These are phyloP conservation scores for Darevskia nairensis DNA, from an alignment of 2,797 vertebrate species.

Conservation along the genomic window DNA sequence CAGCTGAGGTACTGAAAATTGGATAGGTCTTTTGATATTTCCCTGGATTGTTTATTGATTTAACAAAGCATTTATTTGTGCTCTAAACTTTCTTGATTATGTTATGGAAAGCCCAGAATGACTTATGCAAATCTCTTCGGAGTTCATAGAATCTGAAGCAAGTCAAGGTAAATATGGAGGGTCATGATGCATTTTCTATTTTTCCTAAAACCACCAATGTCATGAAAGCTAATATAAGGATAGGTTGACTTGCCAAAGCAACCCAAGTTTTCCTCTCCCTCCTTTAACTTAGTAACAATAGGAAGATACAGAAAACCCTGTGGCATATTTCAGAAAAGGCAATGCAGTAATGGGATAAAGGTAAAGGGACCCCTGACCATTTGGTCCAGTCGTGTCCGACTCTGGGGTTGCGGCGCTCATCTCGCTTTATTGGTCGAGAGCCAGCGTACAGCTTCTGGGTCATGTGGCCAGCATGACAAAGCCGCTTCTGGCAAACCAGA, in stretches of 20 bases:
- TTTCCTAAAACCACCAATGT: neutral
- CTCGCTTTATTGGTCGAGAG: no score
- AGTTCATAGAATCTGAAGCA: constrained; percentile 28
- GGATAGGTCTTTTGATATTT: neutral
- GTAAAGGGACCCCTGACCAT: no score
- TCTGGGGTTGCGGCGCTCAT: no score
- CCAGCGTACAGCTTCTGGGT: no score
- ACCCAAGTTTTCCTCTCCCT: neutral
- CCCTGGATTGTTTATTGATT: constrained; percentile 24
- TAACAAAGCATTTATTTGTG: neutral
- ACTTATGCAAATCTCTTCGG: neutral
- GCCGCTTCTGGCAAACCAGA: no score
- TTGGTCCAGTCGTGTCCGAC: no score
- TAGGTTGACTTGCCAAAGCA: neutral
- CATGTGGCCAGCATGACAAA: no score
- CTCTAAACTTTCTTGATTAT: neutral
- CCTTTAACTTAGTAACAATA: neutral
- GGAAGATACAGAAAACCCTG: neutral
- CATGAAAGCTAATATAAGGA: neutral
- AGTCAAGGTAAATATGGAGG: neutral
- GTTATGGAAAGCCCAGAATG: neutral
- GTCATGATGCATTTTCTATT: neutral
- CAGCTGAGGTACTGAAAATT: neutral
- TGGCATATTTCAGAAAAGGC: neutral
- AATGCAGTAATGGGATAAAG: constrained; percentile 25